These are phyloP conservation scores for Didymodactylos carnosus DNA, from an alignment of 2,888 invertebrate genomes.

Conservation along the genomic window DNA sequence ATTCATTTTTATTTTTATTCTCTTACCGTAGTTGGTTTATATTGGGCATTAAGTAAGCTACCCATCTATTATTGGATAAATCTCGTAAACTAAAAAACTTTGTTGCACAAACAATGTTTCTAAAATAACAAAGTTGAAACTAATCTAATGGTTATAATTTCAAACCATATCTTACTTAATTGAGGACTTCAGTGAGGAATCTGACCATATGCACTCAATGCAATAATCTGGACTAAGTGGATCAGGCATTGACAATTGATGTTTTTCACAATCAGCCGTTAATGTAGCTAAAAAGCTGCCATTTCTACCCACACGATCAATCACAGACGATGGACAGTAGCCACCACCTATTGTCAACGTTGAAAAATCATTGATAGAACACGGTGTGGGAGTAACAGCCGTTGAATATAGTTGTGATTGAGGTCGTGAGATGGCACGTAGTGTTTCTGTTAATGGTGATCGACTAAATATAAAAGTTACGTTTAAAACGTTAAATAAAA, in stretches of 20 bases:
- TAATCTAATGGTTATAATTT: background rate
- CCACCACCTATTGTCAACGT: background rate
- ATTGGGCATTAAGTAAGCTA: background rate
- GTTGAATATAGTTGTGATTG: background rate
- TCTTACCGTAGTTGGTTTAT: background rate
- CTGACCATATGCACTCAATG: slow-evolving; percentile 12
- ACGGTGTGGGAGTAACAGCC: background rate
- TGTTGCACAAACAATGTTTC: background rate
- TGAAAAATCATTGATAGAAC: too few species aligned
- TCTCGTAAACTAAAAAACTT: background rate
- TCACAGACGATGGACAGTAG: background rate
- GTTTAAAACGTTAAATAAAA: too few species aligned
- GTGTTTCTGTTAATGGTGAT: background rate
- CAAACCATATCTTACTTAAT: background rate
- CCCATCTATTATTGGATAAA: background rate
- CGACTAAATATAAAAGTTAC: background rate
- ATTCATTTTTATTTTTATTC: background rate
- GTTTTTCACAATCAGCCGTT: background rate
- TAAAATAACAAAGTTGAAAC: too few species aligned
- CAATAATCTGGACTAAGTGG: slow-evolving; percentile 10
- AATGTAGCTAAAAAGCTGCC: background rate
- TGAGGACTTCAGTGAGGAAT: background rate
- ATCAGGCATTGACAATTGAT: background rate
- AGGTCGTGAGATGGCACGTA: background rate
- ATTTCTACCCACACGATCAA: background rate